Conservation (phyloP, 2,797 vertebrate genomes). For the Bryconaethiops microstoma region DNA sequence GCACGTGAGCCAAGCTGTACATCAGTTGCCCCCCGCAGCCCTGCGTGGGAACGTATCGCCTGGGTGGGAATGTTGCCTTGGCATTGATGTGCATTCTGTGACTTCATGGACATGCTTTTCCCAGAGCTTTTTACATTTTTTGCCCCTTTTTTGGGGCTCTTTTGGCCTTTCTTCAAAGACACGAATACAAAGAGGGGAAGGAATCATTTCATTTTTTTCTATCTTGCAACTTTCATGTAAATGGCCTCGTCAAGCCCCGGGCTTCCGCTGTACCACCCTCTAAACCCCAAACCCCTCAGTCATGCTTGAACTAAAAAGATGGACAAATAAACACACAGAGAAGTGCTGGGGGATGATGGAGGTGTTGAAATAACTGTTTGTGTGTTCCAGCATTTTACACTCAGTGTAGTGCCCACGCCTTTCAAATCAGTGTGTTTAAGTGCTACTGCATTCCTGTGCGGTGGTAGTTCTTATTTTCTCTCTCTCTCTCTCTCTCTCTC, state of each 20-base stretch:
- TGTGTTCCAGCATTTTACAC: constrained; percentile 29
- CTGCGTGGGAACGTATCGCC: background rate
- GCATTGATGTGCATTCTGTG: no score
- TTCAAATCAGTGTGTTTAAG: constrained; percentile 28
- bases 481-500: background rate
- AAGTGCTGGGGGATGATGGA: background rate
- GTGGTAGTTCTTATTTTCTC: background rate
- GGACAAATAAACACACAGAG: background rate
- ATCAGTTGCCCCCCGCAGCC: constrained; percentile 9
- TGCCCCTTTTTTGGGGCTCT: background rate
- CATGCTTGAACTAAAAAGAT: constrained; percentile 4
- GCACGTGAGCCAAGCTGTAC: background rate
- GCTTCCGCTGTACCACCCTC: background rate
- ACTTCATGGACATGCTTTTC: background rate
- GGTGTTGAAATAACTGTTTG: background rate
- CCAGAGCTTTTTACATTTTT: background rate
- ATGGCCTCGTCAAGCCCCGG: constrained; percentile 6
- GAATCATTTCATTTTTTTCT: background rate
- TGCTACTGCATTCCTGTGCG: background rate
- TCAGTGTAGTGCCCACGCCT: constrained; percentile 6
- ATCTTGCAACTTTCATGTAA: background rate
- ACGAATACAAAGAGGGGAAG: background rate
- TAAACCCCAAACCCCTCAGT: background rate
- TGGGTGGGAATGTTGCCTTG: background rate
- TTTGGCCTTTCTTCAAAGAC: background rate